Evolutionary conservation across 2,888 invertebrate genomes (phyloP), one percentile per base, ranked within the genome.

Genomic region (Helicoverpa assulta): DNA sequence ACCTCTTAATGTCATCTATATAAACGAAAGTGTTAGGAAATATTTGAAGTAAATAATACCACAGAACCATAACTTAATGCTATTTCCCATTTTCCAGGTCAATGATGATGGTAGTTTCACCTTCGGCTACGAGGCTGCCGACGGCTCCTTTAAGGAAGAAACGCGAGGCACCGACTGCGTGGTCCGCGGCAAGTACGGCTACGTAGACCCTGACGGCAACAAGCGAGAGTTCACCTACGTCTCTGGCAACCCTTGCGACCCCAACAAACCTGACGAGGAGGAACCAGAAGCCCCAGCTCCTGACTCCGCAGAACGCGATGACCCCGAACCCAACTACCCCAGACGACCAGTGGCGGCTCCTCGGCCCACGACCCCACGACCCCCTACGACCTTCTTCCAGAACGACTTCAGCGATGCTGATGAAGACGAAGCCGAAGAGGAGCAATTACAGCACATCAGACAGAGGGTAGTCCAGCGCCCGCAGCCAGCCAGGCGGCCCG

Each of bases 141-240:
- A 98, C 86, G 98, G 98, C 0, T 97, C 97, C 73, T 98, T 98
- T 96, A 98, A 98, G 88, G 98, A 98, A 88, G 98, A 98, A 91
- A 98, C 98, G 4, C 94, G 98, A 70, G 98, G 98, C 58, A 97
- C 98, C 0, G 98, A 98, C 92, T 98, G 98, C 90, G 98, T 98
- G 0, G 98, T 98, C 6, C 96, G 98, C 71, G 98, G 98, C 63
- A 98, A 98, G 91, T 98, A 98, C 91, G 98, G 98, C 26, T 98
- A 98, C 94, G 96, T 98, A 14, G 98, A 98, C 92, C 98, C 98
- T 0, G 98, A 98, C 77, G 98, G 98, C 81, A 98, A 98, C 93
- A 98, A 98, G 87, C 94, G 98, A 80, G 98, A 98, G 91, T 98
- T 98, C 93, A 98, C 98, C 6, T 98, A 98, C 92, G 98, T 98